Evolutionary conservation across 2,888 invertebrate species (phyloP).

Genomic region (Helicoverpa assulta): DNA sequence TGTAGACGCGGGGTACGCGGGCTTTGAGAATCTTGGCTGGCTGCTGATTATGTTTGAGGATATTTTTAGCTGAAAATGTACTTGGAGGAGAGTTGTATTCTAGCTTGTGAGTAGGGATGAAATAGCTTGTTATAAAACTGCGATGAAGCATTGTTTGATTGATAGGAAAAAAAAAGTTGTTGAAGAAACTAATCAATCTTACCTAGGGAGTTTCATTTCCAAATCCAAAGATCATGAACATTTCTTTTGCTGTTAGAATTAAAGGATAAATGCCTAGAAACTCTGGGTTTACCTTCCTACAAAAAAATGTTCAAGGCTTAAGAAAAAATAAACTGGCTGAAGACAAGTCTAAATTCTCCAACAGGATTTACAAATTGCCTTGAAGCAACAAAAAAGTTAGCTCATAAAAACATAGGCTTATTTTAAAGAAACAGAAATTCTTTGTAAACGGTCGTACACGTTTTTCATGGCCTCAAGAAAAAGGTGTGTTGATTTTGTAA

Average conservation of each 20-base stretch:
- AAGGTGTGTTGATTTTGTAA: constrained; percentile 48
- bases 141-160: too few species aligned
- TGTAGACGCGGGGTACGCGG: not conserved
- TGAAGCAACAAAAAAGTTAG: not conserved
- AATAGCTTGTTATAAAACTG: too few species aligned
- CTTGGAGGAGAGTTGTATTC: not conserved
- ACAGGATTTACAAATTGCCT: constrained; percentile 1
- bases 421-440: not conserved
- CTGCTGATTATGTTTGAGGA: not conserved
- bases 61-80: constrained; percentile 1
- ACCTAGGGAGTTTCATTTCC: too few species aligned
- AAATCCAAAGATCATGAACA: too few species aligned
- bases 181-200: too few species aligned
- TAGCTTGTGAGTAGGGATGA: too few species aligned
- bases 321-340: too few species aligned
- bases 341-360: too few species aligned
- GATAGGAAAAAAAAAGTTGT: too few species aligned
- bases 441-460: not conserved
- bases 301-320: not conserved
- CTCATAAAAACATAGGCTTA: too few species aligned
- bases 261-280: too few species aligned
- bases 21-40: not conserved
- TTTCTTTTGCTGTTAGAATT: too few species aligned
- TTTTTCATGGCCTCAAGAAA: constrained; percentile 38
- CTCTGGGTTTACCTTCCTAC: not conserved